These are phyloP conservation scores for Lochmaea capreae DNA, from an alignment of 2,888 invertebrate genomes.

Conservation along the genomic window DNA sequence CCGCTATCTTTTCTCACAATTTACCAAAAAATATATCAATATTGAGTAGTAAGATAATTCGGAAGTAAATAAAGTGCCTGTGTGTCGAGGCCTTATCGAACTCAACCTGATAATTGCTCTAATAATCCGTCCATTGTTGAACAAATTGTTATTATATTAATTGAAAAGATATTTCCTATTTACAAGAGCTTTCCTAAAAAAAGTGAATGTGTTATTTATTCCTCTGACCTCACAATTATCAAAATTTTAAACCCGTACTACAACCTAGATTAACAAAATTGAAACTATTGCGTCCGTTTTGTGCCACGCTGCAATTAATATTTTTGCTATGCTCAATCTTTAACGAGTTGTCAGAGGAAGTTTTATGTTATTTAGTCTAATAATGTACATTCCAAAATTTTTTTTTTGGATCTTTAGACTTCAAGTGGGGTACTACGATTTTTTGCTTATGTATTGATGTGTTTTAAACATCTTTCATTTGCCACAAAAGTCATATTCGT, in stretches of 20 bases:
- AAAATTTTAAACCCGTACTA: not conserved
- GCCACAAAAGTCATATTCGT: not conserved
- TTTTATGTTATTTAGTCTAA: conserved; percentile 25
- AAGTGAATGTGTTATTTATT: conserved; percentile 1
- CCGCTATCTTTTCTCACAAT: too few relatives aligned
- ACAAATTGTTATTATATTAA: conserved; percentile 42
- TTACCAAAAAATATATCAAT: too few relatives aligned
- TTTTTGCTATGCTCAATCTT: too few relatives aligned
- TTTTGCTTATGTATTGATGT: not conserved
- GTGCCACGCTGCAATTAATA: too few relatives aligned
- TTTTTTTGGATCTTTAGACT: not conserved
- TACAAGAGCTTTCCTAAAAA: conserved; percentile 30
- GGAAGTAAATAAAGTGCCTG: too few relatives aligned
- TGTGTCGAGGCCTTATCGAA: conserved; percentile 36
- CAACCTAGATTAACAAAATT: too few relatives aligned
- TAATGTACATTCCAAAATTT: conserved; percentile 25
- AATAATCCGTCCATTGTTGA: conserved; percentile 56
- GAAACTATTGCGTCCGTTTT: too few relatives aligned
- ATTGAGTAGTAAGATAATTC: too few relatives aligned
- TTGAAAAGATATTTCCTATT: conserved; percentile 40
- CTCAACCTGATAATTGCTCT: conserved; percentile 51
- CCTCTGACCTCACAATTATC: conserved; percentile 5
- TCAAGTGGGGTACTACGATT: not conserved
- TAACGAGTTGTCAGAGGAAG: not conserved
- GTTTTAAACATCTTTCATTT: not conserved